Conservation (phyloP, 1,140 invertebrate species). For the Wiebesia pumilae region DNA sequence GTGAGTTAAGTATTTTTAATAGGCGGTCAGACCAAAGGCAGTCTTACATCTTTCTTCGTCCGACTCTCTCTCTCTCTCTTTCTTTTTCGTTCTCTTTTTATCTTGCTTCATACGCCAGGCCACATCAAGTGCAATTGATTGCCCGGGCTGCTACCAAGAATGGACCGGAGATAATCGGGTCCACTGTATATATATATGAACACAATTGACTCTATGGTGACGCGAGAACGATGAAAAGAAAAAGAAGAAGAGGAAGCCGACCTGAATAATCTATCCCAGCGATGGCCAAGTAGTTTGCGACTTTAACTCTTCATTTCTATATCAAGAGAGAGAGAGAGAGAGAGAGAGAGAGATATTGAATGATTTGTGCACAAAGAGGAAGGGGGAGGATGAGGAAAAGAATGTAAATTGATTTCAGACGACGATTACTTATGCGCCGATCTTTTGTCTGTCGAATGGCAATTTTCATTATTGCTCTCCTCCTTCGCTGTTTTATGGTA, state of each 20-base stretch:
- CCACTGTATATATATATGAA: background rate
- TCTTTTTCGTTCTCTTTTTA: slow-evolving; percentile 40
- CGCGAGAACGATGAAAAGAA: background rate
- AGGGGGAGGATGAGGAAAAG: background rate
- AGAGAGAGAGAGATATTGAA: background rate
- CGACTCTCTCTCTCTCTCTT: slow-evolving; percentile 28
- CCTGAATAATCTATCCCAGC: slow-evolving; percentile 29
- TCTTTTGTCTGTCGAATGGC: slow-evolving; percentile 43
- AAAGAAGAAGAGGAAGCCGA: background rate
- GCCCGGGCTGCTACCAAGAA: slow-evolving; percentile 55
- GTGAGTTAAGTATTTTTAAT: slow-evolving; percentile 68
- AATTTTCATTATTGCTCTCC: slow-evolving; percentile 13
- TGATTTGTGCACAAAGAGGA: background rate
- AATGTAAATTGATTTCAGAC: slow-evolving; percentile 35
- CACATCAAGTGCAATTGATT: slow-evolving; percentile 65
- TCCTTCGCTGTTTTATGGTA: background rate
- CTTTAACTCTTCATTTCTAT: slow-evolving; percentile 16
- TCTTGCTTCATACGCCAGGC: slow-evolving; percentile 59
- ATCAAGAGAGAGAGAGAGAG: background rate
- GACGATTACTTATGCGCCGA: slow-evolving; percentile 40
- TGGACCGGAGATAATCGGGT: slow-evolving; percentile 17
- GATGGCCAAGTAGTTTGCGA: background rate
- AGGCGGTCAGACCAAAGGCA: slow-evolving; percentile 60
- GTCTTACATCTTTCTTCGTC: slow-evolving; percentile 51
- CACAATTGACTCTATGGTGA: background rate